Base-by-base conservation (phyloP, 2,888 invertebrate genomes). In the Apodemia mormo region DNA sequence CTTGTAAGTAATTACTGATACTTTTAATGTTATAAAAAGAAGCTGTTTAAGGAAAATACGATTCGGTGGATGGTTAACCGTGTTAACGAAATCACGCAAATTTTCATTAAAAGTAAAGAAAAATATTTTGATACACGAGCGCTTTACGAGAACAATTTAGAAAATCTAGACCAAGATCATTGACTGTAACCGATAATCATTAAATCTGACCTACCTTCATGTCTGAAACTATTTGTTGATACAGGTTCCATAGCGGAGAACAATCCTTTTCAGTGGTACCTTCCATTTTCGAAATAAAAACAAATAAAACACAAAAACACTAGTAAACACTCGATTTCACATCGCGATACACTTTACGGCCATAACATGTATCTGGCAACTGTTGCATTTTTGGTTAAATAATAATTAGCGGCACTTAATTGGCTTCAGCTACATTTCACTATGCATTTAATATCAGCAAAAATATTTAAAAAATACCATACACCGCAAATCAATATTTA, bases 201-300 rank as follows among this genome's bases (percentile, higher is more conserved):
- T 72, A 75, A 77, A 71, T 65, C 70, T 77, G 79, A 90, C 95
- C 94, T 95, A 98, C 99, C 97, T 99, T 99, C 97, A 99, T 97
- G 89, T 99, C 99, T 83, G 96, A 96, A 81, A 99, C 96, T 81
- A 99, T 98, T 89, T 98, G 97, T 92, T 98, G 98, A 89, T 99
- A 99, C 79, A 99, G 95, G 85, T 97, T 97, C 90, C 98, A 98
- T 84, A 98, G 94, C 79, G 97, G 97, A 87, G 97, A 97, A 87
- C 96, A 97, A 94, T 98, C 98, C 89, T 97, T 95, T 87, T 97
- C 97, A 68, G 90, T 89, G 84, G 94, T 95, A 82, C 95, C 95
- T 94, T 96, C 96, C 96, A 96, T 96, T 88, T 91, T 94, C 86
- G 85, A 82, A 85, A 82, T 81, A 78, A 85, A 85, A 83, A 85